phyloP scores from a whole-genome alignment of 2,888 invertebrate species.

The Bruchidius siliquastri region DNA sequence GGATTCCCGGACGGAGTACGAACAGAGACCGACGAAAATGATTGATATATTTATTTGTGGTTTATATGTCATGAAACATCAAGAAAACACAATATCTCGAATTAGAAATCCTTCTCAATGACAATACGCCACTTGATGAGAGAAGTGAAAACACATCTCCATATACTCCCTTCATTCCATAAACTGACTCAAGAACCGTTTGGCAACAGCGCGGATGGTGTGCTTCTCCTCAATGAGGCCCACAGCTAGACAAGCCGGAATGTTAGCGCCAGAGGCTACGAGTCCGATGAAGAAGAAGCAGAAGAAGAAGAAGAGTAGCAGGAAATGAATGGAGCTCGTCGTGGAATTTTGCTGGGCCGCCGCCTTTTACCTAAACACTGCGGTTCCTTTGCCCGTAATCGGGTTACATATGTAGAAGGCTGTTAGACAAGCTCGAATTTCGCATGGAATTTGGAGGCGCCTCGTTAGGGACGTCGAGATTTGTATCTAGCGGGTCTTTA shows the following conservation, averaged over 20 bases:
- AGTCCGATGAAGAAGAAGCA: neutral
- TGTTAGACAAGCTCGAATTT: neutral
- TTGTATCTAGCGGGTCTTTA: neutral
- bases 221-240: conserved; percentile 19
- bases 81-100: no score
- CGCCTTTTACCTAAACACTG: neutral
- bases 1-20: no score
- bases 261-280: conserved; percentile 31
- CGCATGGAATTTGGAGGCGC: neutral
- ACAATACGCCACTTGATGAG: no score
- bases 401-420: neutral
- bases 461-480: neutral
- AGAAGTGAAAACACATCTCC: no score
- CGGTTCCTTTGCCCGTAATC: neutral
- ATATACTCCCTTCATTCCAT: no score
- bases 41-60: no score
- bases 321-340: neutral
- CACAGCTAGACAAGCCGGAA: conserved; percentile 25
- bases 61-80: no score
- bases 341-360: neutral
- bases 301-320: neutral
- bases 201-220: neutral
- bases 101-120: no score
- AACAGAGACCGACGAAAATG: no score
- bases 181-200: no score